Evolutionary conservation across 1,140 invertebrate genomes (phyloP).

Genomic region (Leguminivora glycinivorella): DNA sequence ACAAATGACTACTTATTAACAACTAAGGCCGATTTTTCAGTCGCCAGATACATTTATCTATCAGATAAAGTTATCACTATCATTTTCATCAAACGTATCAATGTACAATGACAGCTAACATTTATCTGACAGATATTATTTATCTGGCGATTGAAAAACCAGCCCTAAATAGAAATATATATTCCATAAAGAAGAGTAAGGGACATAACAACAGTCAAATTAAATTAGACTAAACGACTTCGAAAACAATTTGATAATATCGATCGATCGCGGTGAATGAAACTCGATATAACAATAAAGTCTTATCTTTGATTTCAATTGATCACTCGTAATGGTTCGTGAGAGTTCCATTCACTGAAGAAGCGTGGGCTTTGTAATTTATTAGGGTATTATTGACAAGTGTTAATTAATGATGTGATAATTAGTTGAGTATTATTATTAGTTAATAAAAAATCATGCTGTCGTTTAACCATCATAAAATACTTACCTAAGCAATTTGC

Average conservation of each 20-base stretch:
- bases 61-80: too few species aligned
- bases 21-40: too few species aligned
- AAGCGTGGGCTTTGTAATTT: background rate
- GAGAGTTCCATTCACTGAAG: too few species aligned
- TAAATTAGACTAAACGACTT: constrained; percentile 6
- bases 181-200: background rate
- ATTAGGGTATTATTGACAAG: background rate
- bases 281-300: constrained; percentile 7
- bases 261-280: background rate
- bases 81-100: too few species aligned
- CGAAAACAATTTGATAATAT: constrained; percentile 10
- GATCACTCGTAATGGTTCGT: too few species aligned
- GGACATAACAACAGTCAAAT: background rate
- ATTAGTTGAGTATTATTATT: too few species aligned
- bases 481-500: background rate
- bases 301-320: constrained; percentile 16
- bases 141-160: too few species aligned
- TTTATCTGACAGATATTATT: too few species aligned
- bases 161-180: too few species aligned
- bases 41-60: too few species aligned
- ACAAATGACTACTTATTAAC: too few species aligned
- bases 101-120: too few species aligned
- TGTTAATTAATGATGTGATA: background rate
- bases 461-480: background rate
- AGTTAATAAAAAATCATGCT: background rate